Conservation (phyloP, 2,888 invertebrate genomes). For the Eulithis testata region DNA sequence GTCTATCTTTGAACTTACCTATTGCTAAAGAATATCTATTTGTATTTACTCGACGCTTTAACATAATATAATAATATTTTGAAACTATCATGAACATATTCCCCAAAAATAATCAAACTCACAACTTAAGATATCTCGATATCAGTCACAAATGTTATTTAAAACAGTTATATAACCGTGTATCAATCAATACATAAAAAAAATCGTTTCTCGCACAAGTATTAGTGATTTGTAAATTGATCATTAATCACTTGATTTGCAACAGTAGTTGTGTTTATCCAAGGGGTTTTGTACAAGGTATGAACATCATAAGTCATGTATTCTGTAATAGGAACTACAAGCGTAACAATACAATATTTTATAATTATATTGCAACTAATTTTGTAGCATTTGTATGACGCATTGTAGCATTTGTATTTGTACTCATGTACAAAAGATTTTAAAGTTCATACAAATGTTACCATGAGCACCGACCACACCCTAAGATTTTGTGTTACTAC, state of each 20-base stretch:
- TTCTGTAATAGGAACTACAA: conserved; percentile 23
- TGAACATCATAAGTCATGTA: conserved; percentile 23
- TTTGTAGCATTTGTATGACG: conserved; percentile 14
- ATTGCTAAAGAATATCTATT: conserved; percentile 6
- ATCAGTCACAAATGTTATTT: no score
- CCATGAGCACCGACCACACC: conserved; percentile 33
- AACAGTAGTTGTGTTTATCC: conserved; percentile 29
- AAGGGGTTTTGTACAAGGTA: conserved; percentile 20
- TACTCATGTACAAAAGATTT: conserved; percentile 10
- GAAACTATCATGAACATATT: no score
- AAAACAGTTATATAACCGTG: no score
- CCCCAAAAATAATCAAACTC: no score
- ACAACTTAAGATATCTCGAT: no score
- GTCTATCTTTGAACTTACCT: conserved; percentile 32
- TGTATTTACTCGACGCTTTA: not conserved
- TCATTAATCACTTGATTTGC: conserved; percentile 28
- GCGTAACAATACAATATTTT: conserved; percentile 18
- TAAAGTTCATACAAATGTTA: conserved; percentile 16
- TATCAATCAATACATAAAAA: no score
- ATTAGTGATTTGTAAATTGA: conserved; percentile 2
- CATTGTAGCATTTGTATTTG: no score
- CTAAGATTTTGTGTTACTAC: not conserved
- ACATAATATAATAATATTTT: no score
- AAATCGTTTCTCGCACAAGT: not conserved
- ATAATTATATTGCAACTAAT: conserved; percentile 18